Base-by-base conservation (phyloP, 1,140 invertebrate species). In the Whitmania pigra region DNA sequence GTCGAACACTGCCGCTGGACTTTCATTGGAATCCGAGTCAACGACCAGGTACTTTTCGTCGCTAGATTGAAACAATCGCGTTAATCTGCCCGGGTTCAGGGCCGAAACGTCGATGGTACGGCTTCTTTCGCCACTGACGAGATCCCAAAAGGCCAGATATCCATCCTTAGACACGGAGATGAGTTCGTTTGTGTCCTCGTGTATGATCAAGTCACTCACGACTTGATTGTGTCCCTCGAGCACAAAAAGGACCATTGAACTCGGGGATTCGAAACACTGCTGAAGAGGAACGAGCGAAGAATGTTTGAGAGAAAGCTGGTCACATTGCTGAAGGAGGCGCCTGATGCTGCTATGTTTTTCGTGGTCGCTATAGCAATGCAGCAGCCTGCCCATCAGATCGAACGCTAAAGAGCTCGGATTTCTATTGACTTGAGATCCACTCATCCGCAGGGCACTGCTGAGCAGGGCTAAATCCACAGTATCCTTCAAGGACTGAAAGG, bases 341-440 rank as follows among this genome's bases (percentile, higher is more conserved):
- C 88, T 86, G 31, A 95, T 92, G 84, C 97, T 93, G 22, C 29
- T 57, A 22, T 53, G 53, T 29, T 54, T 25, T 49, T 77, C 76
- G 71, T 79, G 78, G n/a, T 76, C 76, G 22, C 77, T 76, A 74
- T 80, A 82, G 73, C 79, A 82, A 0, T 94, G 94, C 31, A 98
- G 82, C 2, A 99, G 85, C 60, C 96, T 85, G 5, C 93, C 94
- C 0, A 94, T 87, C 13, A 99, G 85, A 82, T 98, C 94, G 0
- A 94, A 91, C 0, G 92, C 94, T 54, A 99, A 81, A 94, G 97
- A 98, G 76, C 94, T 88, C 0, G 95, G 93, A 82, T 95, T 92
- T 73, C 89, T 87, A 22, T 89, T 89, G 20, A 97, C 82, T 73
- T 94, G 49, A 25, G 54, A 63, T 15, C 77, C 71, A 17, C 75